Percentiles rank a stretch among this genome's conserved stretches.
Conservation (phyloP, 2,797 vertebrate genomes). For the Acestrorhynchus altus region DNA sequence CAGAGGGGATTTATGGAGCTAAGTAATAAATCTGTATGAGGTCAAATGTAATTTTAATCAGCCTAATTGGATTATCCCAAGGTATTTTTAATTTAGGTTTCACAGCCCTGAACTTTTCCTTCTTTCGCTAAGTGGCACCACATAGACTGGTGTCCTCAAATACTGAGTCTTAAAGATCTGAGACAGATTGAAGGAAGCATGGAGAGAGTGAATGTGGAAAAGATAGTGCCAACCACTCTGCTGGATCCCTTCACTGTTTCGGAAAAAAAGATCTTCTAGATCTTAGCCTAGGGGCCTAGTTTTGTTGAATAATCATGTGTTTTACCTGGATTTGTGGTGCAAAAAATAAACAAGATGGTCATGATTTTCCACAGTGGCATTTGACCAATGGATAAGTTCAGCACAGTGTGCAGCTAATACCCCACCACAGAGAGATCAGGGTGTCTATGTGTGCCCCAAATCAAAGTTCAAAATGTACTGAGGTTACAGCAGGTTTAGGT, state of each 20-base stretch:
- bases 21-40: slow-evolving; percentile 67
- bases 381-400: slow-evolving; percentile 15
- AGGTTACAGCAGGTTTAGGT: slow-evolving; percentile 14
- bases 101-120: slow-evolving; percentile 53
- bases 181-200: not conserved
- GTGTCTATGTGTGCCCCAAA: slow-evolving; percentile 11
- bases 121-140: slow-evolving; percentile 36
- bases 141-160: slow-evolving; percentile 27
- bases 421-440: slow-evolving; percentile 23
- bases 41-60: slow-evolving; percentile 67
- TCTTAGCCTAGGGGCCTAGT: slow-evolving; percentile 28
- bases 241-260: not conserved
- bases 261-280: slow-evolving; percentile 31
- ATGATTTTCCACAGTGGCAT: slow-evolving; percentile 22
- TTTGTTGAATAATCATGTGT: slow-evolving; percentile 31
- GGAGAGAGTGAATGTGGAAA: not conserved
- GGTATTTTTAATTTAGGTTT: slow-evolving; percentile 55
- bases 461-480: slow-evolving; percentile 15
- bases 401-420: slow-evolving; percentile 8
- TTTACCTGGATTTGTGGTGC: slow-evolving; percentile 34
- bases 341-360: slow-evolving; percentile 36
- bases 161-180: not conserved
- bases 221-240: not conserved
- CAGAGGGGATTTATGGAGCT: slow-evolving; percentile 67
- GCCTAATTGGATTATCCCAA: slow-evolving; percentile 65